Evolutionary conservation across 2,888 invertebrate genomes (phyloP), one percentile per base, ranked within the genome.

Genomic region (Drosophila paramelanica): DNA sequence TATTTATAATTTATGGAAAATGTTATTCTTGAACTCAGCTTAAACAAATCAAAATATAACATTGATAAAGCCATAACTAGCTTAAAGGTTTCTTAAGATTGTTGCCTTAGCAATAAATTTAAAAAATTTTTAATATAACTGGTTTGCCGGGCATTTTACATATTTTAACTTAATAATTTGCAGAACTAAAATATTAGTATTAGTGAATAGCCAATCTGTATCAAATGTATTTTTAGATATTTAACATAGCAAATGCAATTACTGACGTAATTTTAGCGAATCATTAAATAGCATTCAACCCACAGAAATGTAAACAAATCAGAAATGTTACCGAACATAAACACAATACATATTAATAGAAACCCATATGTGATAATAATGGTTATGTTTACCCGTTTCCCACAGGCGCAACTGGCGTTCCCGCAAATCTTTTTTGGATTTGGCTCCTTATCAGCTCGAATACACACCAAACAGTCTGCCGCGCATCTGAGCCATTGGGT

Each of bases 381-480:
- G 11, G 38, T 36, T 38, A 42, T 50, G 46, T 46, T 60, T 55
- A 61, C 43, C 45, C 58, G 45, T 64, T 38, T 50, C 46, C 46
- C 46, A 23, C 36, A 20, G 51, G 51, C 56, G 17, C 53, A 61
- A 39, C 51, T 66, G 65, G 31, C 65, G 61, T 3, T n/a, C 10
- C 11, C n/a, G 31, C n/a, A 10, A 66, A 67, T 65, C n/a, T 64
- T 67, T 64, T 73, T 67, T 79, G 72, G 77, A 69, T 69, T 80
- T 66, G 65, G 53, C 53, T 55, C 56, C 85, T 88, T 82, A 89
- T 87, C 81, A 87, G 66, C 43, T 45, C 46, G n/a, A 14, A 17
- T 51, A 62, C 74, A 74, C 62, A 61, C 50, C 64, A 51, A 46
- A 64, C 27, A 31, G 36, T 42, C 58, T 39, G 76, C 47, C 43